Evolutionary conservation across 2,888 invertebrate genomes (phyloP).

Genomic region (Stramonita haemastoma): DNA sequence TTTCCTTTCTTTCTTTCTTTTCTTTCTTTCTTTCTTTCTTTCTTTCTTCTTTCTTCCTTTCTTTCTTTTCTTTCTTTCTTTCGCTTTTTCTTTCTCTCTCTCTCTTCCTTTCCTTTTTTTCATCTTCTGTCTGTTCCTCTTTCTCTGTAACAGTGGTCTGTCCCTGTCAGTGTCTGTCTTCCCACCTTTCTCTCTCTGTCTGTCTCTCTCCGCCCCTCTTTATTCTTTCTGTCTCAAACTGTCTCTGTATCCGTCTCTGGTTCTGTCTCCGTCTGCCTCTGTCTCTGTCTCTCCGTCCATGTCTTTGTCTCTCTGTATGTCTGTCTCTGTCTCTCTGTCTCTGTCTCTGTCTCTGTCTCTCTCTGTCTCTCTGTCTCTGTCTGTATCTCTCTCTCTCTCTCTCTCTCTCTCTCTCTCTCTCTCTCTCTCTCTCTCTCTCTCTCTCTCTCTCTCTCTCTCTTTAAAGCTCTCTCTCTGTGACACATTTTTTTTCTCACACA

Average conservation of each 20-base stretch:
- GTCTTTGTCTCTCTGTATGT: not conserved
- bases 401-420: not conserved
- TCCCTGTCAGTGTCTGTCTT: not conserved
- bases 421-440: constrained; percentile 15
- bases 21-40: not conserved
- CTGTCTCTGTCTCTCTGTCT: not conserved
- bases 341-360: not conserved
- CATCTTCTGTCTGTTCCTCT: not conserved
- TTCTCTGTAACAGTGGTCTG: not conserved
- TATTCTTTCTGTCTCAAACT: not conserved
- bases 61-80: not conserved
- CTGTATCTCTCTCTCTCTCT: not conserved
- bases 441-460: not conserved
- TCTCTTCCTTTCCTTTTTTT: not conserved
- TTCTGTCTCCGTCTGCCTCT: not conserved
- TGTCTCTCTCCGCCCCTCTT: not conserved
- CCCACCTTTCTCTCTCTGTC: not conserved
- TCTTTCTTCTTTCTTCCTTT: not conserved
- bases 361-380: not conserved
- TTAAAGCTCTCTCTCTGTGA: no score
- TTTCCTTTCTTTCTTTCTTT: not conserved
- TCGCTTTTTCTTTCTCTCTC: not conserved
- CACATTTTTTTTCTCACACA: no score
- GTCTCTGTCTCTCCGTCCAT: not conserved
- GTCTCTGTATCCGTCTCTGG: not conserved